Evolutionary conservation across 35 echinoderm and acorn worm genomes (phyloP).

Genomic region (Anneissia japonica): DNA sequence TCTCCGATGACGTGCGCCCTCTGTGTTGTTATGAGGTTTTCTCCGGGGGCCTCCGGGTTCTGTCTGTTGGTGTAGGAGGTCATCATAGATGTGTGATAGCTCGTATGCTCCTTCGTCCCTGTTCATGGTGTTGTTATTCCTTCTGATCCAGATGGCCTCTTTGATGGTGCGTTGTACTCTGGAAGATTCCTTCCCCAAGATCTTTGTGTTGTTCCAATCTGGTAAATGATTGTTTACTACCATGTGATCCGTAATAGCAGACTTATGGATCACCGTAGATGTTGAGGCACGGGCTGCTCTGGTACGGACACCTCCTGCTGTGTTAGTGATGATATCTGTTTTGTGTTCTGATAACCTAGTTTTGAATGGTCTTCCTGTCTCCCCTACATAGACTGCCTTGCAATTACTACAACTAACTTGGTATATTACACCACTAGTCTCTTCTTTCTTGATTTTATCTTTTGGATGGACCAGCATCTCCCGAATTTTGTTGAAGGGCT

Average conservation of each 20-base stretch:
- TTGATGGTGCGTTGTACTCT: too few species aligned
- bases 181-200: too few species aligned
- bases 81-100: too few species aligned
- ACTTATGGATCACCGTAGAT: background rate
- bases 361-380: constrained; percentile 5
- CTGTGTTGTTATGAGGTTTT: too few species aligned
- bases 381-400: background rate
- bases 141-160: too few species aligned
- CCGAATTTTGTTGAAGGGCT: constrained; percentile 1
- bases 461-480: constrained; percentile 18
- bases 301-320: background rate
- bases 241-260: background rate
- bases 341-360: background rate
- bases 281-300: background rate
- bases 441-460: background rate
- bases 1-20: too few species aligned
- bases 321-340: background rate
- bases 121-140: too few species aligned
- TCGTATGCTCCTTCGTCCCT: too few species aligned
- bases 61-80: too few species aligned
- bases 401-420: background rate
- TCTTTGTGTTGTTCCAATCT: too few species aligned
- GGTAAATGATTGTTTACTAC: background rate
- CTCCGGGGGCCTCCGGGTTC: too few species aligned
- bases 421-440: background rate